These are phyloP conservation scores for Apis laboriosa DNA, from an alignment of 1,140 invertebrate genomes.

Conservation along the genomic window DNA sequence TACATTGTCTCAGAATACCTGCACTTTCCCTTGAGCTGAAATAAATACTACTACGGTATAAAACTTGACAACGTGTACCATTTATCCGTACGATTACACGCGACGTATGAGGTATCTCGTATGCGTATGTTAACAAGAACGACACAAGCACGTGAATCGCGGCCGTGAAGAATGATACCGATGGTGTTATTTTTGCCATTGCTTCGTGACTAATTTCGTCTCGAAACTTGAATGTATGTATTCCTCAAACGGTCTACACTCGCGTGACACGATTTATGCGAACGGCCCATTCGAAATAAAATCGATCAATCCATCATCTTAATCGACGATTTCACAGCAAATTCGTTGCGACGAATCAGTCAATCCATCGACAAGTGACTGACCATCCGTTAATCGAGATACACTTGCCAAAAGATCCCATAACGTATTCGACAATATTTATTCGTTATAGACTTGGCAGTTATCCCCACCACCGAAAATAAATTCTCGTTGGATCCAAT, in stretches of 20 bases:
- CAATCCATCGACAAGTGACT: slow-evolving; percentile 31
- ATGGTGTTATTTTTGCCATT: not conserved
- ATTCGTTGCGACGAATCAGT: slow-evolving; percentile 14
- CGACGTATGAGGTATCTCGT: not conserved
- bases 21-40: not conserved
- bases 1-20: not conserved
- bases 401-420: not conserved
- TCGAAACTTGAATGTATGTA: not conserved
- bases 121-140: not conserved
- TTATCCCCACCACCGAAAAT: too few species aligned
- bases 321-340: slow-evolving; percentile 22
- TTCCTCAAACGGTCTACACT: not conserved
- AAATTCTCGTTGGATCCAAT: too few species aligned
- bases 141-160: not conserved
- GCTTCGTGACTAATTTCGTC: not conserved
- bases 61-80: not conserved
- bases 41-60: not conserved
- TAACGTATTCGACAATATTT: not conserved
- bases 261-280: slow-evolving; percentile 28
- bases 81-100: not conserved
- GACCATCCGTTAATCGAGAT: slow-evolving; percentile 33
- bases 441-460: not conserved
- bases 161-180: not conserved
- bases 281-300: slow-evolving; percentile 26
- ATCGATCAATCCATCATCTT: slow-evolving; percentile 40